These are phyloP conservation scores for Monoplex corrugatus DNA, from an alignment of 2,888 invertebrate species.

Conservation along the genomic window DNA sequence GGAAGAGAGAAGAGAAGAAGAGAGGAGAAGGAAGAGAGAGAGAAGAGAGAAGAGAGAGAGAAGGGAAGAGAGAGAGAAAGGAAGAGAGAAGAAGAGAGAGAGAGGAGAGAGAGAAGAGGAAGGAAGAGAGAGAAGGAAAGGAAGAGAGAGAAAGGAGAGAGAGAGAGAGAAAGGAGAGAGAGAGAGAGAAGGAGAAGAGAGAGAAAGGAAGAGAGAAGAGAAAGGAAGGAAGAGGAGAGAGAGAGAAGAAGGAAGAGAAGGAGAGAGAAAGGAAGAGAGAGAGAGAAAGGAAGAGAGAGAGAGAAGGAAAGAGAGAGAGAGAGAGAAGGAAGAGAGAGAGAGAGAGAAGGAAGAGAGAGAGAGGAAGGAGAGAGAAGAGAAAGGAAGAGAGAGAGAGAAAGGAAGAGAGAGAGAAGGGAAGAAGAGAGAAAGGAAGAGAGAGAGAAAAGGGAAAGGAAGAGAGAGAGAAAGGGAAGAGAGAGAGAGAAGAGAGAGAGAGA, in stretches of 20 bases:
- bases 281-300: neutral
- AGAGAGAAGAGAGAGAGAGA: no score
- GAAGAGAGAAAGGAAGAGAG: neutral
- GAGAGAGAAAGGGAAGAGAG: no score
- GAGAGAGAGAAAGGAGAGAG: neutral
- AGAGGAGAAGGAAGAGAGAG: neutral
- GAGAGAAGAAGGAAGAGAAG: neutral
- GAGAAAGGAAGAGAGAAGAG: neutral
- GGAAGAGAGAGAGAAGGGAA: neutral
- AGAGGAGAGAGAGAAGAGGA: neutral
- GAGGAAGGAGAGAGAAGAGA: neutral
- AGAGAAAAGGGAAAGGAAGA: neutral
- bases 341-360: neutral
- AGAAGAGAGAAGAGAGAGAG: no score
- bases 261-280: neutral
- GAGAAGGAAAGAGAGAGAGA: no score
- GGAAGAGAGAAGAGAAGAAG: neutral
- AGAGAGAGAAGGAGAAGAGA: neutral
- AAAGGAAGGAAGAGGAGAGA: neutral
- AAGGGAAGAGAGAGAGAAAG: no score
- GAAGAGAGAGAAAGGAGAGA: neutral
- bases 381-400: neutral
- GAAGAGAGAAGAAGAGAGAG: no score
- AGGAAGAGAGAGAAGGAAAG: neutral
- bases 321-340: neutral